Evolutionary conservation across 2,888 invertebrate species (phyloP), one percentile per base, ranked within the genome.

Genomic region (Amblyjoppa fuscipennis): DNA sequence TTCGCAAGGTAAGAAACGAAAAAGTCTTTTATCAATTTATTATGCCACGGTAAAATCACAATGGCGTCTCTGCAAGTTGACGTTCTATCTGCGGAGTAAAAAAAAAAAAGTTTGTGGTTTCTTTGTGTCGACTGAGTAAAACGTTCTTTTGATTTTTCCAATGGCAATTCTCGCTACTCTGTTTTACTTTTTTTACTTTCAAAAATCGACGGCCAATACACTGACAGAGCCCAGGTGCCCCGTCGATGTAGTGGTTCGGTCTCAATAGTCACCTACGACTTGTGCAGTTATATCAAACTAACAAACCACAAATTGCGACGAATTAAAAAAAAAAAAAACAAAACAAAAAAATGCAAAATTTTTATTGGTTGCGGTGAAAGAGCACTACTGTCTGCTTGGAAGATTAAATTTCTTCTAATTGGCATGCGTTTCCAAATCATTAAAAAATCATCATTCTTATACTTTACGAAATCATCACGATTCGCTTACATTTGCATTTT

Each of bases 1-100:
- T 93, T 97, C 97, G 92, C 97, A 97, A 97, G 97, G 97, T 97
- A 94, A 94, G 94, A 92, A 88, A 84, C 85, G 69, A 71, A 78
- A 76, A 77, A 74, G 38, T n/a, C 16, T 64, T 31, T 64, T 34
- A 31, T n/a, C 61, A 16, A 64, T 64, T 64, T 34, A 64, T 64
- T 31, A 31, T n/a, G 31, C 38, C 71, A n/a, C 49, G 59, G 34
- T 34, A 11, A 41, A 70, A 75, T 68, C 61, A 51, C 9, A 61
- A 79, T 70, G 51, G 49, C 45, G 13, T 64, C 13, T n/a, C 64
- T 16, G 3, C n/a, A 31, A 51, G 51, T 69, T 25, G 2, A 49
- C 34, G 61, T 71, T n/a, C 11, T 31, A 5, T 41, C 31, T 16
- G 34, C 11, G n/a, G 45, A 31, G 77, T 0, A 20, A 71, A 25